Evolutionary conservation across 2,888 invertebrate genomes (phyloP), one percentile per base, ranked within the genome.

Genomic region (Hedychridium roseum): DNA sequence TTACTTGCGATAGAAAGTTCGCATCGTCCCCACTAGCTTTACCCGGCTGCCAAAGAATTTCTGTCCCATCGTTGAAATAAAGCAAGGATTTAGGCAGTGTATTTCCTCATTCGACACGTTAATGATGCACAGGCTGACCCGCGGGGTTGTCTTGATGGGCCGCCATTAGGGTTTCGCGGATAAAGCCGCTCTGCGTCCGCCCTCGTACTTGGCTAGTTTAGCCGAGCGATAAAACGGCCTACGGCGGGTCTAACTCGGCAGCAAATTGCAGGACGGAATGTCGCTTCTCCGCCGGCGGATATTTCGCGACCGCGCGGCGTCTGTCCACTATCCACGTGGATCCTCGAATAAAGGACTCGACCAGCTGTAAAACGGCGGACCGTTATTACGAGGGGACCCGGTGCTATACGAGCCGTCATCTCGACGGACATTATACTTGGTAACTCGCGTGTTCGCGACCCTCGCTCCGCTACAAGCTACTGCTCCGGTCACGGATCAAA

Each of bases 291-390:
- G 20, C 28, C 35, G 39, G 20, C n/a, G 18, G 21, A 31, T 17
- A 23, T 20, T 30, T 20, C 26, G 26, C 18, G 39, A 17, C 28
- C 17, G 30, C 18, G 30, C 30, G 26, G 26, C 38, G 27, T 38
- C 38, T 9, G 38, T 9, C 23, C 9, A 5, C 9, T 23, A 5
- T 23, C 23, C 23, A 23, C 23, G 51, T 55, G 50, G 50, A 52
- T 38, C 44, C 41, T 23, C 23, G 23, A 23, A 23, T 23, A 23
- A 23, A 23, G 23, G 23, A 52, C 43, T 53, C 50, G 57, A 58
- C 57, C 57, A 58, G 57, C 57, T 58, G 57, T 58, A 58, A 58
- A 58, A 58, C 57, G 57, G 50, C 45, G 53, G 37, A 57, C 57
- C 61, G 61, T 61, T 61, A 61, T 61, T 61, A 60, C 54, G 60